Percentiles rank a stretch among this genome's conserved stretches.
phyloP scores from a whole-genome alignment of 2,797 vertebrate genomes.

The Gorsachius magnificus region DNA sequence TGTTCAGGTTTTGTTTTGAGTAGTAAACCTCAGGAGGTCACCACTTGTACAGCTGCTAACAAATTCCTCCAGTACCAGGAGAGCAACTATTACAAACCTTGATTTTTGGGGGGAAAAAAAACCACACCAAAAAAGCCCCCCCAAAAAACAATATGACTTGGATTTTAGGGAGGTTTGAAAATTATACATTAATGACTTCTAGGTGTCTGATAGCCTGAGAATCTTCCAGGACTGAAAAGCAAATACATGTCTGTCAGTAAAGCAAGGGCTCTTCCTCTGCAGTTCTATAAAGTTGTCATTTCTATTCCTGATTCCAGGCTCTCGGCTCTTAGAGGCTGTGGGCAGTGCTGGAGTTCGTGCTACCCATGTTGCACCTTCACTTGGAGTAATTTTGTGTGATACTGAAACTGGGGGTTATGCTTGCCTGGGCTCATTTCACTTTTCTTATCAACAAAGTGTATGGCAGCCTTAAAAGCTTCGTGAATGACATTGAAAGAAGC shows the following conservation, averaged over 20 bases:
- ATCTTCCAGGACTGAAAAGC: not conserved
- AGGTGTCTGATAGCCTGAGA: not conserved
- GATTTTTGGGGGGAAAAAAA: not conserved
- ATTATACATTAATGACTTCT: not conserved
- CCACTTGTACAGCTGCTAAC: not conserved
- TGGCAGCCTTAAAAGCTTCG: not conserved
- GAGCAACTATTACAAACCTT: not conserved
- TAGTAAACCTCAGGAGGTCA: not conserved
- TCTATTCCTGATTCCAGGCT: not conserved
- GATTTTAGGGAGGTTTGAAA: not conserved
- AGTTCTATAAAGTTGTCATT: not conserved
- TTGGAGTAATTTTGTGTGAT: not conserved
- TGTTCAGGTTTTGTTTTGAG: not conserved
- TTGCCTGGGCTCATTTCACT: not conserved
- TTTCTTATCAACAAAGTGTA: not conserved
- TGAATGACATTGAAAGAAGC: not conserved
- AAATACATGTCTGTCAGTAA: not conserved
- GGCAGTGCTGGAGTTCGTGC: not conserved
- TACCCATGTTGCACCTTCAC: not conserved
- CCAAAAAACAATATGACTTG: not conserved
- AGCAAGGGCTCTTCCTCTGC: not conserved
- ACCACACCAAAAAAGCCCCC: too few relatives aligned
- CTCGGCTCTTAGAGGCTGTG: rapidly evolving
- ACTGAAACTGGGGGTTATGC: not conserved
- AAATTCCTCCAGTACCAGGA: not conserved